Evolutionary conservation across 2,888 invertebrate genomes (phyloP).

Genomic region (Drosophila neutralis): DNA sequence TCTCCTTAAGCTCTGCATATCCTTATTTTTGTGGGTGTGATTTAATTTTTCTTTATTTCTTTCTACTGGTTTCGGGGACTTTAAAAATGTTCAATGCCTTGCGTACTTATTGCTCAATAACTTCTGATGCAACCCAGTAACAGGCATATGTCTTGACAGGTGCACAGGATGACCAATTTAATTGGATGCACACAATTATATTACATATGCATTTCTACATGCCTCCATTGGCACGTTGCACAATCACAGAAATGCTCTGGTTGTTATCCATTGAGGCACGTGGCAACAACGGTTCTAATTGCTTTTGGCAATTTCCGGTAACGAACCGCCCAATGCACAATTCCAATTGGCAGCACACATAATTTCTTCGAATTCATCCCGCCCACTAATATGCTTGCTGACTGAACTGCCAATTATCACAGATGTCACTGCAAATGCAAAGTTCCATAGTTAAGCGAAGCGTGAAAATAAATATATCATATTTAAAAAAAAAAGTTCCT

Average conservation of each 20-base stretch:
- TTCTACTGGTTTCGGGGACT: background rate
- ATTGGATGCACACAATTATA: constrained; percentile 22
- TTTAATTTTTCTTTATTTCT: background rate
- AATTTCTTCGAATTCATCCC: constrained; percentile 18
- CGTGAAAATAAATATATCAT: constrained; percentile 16
- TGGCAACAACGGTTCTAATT: constrained; percentile 29
- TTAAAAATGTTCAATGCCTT: background rate
- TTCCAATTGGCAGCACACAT: constrained; percentile 11
- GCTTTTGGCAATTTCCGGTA: constrained; percentile 21
- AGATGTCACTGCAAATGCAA: constrained; percentile 10
- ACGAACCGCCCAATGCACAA: constrained; percentile 2
- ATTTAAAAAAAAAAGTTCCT: background rate
- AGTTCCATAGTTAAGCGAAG: background rate
- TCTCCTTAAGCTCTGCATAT: background rate
- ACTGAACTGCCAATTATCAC: constrained; percentile 7
- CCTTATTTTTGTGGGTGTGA: background rate
- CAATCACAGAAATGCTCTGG: constrained; percentile 4
- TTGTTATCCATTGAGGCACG: constrained; percentile 6
- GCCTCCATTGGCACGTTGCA: constrained; percentile 8
- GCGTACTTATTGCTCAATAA: background rate
- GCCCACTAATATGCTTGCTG: background rate
- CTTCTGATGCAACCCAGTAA: constrained; percentile 1
- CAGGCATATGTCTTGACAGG: constrained; percentile 19
- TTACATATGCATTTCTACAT: background rate
- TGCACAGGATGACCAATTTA: constrained; percentile 26